Base-by-base conservation (phyloP, 2,797 vertebrate genomes). In the Dallia pectoralis region DNA sequence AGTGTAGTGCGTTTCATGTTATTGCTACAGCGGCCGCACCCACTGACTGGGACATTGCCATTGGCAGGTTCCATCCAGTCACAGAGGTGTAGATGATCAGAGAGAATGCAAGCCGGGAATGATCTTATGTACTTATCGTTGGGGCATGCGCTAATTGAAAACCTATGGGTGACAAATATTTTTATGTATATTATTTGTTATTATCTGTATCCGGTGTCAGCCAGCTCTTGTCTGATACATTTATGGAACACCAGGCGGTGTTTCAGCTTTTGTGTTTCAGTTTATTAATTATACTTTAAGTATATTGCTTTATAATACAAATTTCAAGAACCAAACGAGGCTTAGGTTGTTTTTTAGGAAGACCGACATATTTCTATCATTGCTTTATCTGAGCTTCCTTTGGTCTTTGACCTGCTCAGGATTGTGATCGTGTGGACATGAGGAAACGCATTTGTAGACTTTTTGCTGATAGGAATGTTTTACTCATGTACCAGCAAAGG, bases 111-210 rank as follows among this genome's bases (percentile, higher is more conserved):
- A 44, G 7, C 19, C 36, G 1, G 32, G 32, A 40, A 66, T 44
- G 4, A 44, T 25, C 2, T 66, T 6, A 53, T 53, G 7, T 53
- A 53, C 3, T 1, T 22, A 12, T 22, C 40, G n/a, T n/a, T n/a
- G 79, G 8, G 67, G 71, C 71, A 0, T 2, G 72, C 71, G 0
- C 2, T 11, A 67, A 67, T 77, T 66, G 71, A 78, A 36, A 66
- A 64, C 36, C 59, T 53, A 65, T 14, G 19, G 29, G 8, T 78
- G 75, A 76, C 78, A 80, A 36, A 69, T 53, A 67, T 78, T 85
- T 64, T 56, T 62, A 77, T 80, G 85, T 81, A 85, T 86, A 79
- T 82, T 53, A 53, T 53, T 53, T 18, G n/a, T 53, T 53, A 14
- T 53, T 53, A n/a, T 19, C n/a, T 53, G 51, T 18, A 19, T 18